Evolutionary conservation across 2,797 vertebrate genomes (phyloP).

Genomic region (Allobates femoralis): DNA sequence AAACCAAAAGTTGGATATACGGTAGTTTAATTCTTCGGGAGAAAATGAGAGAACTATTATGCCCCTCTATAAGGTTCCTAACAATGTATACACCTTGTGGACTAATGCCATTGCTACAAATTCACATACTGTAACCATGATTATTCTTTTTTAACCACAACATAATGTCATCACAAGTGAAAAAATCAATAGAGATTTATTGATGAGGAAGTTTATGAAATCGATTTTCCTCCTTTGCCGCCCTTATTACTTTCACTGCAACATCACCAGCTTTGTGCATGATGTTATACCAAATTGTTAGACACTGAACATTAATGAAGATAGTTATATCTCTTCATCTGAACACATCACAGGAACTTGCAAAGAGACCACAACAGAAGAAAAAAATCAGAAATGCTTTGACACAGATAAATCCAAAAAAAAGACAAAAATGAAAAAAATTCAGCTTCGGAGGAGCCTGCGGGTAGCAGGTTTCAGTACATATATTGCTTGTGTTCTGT

Average conservation of each 20-base stretch:
- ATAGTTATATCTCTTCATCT: background rate
- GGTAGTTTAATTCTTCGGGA: too few relatives aligned
- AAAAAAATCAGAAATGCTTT: slow-evolving; percentile 25
- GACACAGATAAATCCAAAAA: slow-evolving; percentile 66
- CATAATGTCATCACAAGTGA: background rate
- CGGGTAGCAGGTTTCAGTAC: slow-evolving; percentile 71
- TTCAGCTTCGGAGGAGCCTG: slow-evolving; percentile 72
- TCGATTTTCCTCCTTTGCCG: background rate
- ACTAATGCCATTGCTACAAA: background rate
- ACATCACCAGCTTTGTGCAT: background rate
- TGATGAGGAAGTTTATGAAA: background rate
- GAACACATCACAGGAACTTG: slow-evolving; percentile 16
- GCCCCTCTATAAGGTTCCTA: background rate
- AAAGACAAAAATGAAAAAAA: slow-evolving; percentile 70
- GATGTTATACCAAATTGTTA: background rate
- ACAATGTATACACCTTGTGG: background rate
- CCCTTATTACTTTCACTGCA: background rate
- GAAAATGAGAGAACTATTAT: too few relatives aligned
- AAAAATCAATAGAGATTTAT: slow-evolving; percentile 12
- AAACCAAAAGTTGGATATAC: background rate
- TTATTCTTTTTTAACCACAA: background rate
- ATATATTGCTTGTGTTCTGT: slow-evolving; percentile 69
- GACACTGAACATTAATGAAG: slow-evolving; percentile 10
- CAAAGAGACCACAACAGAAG: slow-evolving; percentile 23
- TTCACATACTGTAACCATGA: background rate